Evolutionary conservation across 2,113 vertebrate species (phyloP).

Genomic region (Scortum barcoo): DNA sequence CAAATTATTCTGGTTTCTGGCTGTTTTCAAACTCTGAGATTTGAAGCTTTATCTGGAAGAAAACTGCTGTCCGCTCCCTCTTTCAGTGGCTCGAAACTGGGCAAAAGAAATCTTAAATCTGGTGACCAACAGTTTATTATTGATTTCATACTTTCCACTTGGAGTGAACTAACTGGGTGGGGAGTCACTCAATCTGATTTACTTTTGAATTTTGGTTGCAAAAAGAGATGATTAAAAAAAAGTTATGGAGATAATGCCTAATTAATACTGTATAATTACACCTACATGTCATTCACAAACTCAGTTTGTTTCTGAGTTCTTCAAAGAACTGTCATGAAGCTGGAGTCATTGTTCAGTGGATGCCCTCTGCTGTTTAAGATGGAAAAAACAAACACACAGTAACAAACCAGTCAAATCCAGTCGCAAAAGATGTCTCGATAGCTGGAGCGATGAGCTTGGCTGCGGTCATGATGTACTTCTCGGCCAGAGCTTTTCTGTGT

Average conservation of each 20-base stretch:
- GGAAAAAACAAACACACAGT: not conserved
- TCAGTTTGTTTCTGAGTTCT: not conserved
- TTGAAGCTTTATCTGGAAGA: not conserved
- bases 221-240: not conserved
- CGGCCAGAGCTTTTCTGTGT: slow-evolving; percentile 90
- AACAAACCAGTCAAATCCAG: slow-evolving; percentile 96
- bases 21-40: not conserved
- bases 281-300: not conserved
- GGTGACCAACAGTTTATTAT: not conserved
- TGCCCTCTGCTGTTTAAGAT: slow-evolving; percentile 20
- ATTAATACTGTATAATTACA: not conserved
- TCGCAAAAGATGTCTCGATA: slow-evolving; percentile 93
- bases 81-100: not conserved
- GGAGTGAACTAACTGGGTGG: not conserved
- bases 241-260: not conserved
- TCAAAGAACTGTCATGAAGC: not conserved
- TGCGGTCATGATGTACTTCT: slow-evolving; percentile 97
- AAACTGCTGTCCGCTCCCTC: not conserved
- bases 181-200: not conserved
- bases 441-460: slow-evolving; percentile 96
- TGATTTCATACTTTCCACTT: not conserved
- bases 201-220: not conserved
- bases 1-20: too few species aligned
- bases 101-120: not conserved
- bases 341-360: not conserved